Evolutionary conservation across 2,888 invertebrate species (phyloP), one percentile per base, ranked within the genome.

Genomic region (Leucania comma): DNA sequence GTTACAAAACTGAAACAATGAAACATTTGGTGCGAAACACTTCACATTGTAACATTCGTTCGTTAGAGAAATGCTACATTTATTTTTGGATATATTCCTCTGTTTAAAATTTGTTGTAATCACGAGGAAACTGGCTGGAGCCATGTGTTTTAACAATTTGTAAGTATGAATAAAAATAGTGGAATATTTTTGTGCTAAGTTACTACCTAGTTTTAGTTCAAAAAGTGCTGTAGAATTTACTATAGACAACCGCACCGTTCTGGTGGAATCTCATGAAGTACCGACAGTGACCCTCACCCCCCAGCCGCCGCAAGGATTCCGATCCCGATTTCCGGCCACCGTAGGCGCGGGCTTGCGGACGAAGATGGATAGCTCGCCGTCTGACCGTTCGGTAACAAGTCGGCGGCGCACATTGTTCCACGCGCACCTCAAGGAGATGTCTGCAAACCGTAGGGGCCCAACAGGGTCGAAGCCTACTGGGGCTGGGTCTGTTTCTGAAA

Each of bases 1-100:
- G 69, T 79, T 74, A 63, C 46, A 71, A 65, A 65, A 68, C 50
- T 58, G 70, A 60, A 75, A 82, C 85, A 84, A 68, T 82, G 69
- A 38, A 71, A 75, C 74, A 72, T 70, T 61, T 59, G 72, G 72
- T 68, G 50, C 58, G 72, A 61, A 76, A 67, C 67, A 60, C 53
- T 63, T 51, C 54, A 53, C 64, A 73, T 60, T 66, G 63, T 63
- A 32, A 51, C 60, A 67, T 32, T 71, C 29, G 69, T 32, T 63
- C 24, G 69, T 67, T 68, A 58, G 59, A 63, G 53, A 62, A 73
- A 69, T 71, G 57, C 57, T 71, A 51, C 72, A 71, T 69, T 80
- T 83, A 80, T 80, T 78, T 83, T 68, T 69, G 69, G 29, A 66
- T n/a, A 50, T 57, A 62, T 68, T 71, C 48, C 51, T 35, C 29